Conservation (phyloP, 2,113 vertebrate species). For the Tenebrosternarchus preto region DNA sequence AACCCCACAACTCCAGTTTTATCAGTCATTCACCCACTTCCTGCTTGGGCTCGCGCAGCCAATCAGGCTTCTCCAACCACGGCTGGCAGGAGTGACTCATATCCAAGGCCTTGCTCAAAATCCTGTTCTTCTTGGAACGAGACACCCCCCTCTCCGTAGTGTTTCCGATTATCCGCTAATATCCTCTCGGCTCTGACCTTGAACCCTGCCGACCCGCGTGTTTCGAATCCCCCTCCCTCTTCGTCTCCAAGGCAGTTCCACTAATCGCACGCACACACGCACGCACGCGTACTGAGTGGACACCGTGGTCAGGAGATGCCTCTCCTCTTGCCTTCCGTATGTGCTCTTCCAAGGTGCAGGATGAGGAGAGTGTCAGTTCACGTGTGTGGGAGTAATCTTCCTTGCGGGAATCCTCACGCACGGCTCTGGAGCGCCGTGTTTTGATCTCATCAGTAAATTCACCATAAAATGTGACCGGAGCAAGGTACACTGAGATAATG, state of each 20-base stretch:
- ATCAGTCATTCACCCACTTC: constrained; percentile 75
- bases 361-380: background rate
- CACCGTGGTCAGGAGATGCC: background rate
- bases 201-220: constrained; percentile 58
- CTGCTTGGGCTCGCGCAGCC: constrained; percentile 67
- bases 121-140: constrained; percentile 66
- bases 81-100: constrained; percentile 68
- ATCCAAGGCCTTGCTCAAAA: constrained; percentile 62
- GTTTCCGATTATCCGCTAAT: constrained; percentile 66
- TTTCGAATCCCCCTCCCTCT: constrained; percentile 46
- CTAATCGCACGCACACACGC: constrained; percentile 40
- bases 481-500: background rate
- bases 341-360: background rate
- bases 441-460: background rate
- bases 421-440: background rate
- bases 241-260: background rate
- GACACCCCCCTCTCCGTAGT: constrained; percentile 42
- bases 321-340: background rate
- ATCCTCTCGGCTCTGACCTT: constrained; percentile 65
- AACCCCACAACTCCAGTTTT: constrained; percentile 67
- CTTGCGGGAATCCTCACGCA: no score
- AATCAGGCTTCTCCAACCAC: constrained; percentile 71
- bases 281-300: background rate
- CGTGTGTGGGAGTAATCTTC: constrained; percentile 2
- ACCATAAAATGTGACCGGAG: background rate